phyloP scores from a whole-genome alignment of 2,888 invertebrate species.

The Drosophila kanekoi region DNA sequence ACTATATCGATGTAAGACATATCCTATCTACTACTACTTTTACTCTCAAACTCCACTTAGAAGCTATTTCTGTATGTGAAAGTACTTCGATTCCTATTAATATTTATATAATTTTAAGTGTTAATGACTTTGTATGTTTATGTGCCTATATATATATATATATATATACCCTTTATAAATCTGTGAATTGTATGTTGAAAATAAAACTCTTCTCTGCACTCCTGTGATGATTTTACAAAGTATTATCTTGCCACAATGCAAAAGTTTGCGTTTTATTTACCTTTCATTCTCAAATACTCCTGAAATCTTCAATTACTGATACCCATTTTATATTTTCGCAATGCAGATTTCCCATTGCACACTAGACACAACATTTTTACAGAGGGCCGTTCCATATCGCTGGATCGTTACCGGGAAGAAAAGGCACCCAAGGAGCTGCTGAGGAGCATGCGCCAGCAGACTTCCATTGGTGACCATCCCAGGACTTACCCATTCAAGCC shows the following conservation, averaged over 20 bases:
- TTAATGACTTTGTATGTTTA: constrained; percentile 36
- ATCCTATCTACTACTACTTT: constrained; percentile 42
- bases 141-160: constrained; percentile 43
- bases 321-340: constrained; percentile 14
- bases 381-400: constrained; percentile 76
- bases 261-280: constrained; percentile 46
- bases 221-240: constrained; percentile 67
- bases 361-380: constrained; percentile 61
- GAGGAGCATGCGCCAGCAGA: constrained; percentile 43
- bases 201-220: constrained; percentile 73
- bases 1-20: constrained; percentile 45
- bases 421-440: constrained; percentile 8
- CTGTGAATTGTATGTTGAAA: constrained; percentile 38
- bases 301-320: constrained; percentile 1
- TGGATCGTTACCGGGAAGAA: constrained; percentile 70
- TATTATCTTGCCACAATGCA: constrained; percentile 38
- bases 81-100: constrained; percentile 23
- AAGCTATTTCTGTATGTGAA: constrained; percentile 24
- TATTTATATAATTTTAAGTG: constrained; percentile 49
- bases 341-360: constrained; percentile 53
- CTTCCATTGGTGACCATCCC: constrained; percentile 39
- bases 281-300: constrained; percentile 1
- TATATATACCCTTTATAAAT: constrained; percentile 23
- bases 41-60: constrained; percentile 16
- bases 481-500: constrained; percentile 17